Conservation (phyloP, 2,888 invertebrate species). For the Trichopria drosophilae region DNA sequence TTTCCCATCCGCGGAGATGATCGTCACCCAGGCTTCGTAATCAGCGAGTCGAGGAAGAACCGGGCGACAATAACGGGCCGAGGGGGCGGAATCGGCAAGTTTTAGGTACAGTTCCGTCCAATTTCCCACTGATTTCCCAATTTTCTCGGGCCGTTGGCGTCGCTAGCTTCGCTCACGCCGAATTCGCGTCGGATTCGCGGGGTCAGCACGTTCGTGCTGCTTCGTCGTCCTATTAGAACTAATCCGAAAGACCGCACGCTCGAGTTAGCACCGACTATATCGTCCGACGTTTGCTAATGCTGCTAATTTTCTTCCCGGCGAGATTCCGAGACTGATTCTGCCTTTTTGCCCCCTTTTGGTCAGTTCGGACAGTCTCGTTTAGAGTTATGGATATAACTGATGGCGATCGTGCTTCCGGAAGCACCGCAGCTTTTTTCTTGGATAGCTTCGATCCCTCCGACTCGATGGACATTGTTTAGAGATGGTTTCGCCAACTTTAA, state of each 20-base stretch:
- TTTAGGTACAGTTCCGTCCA: constrained; percentile 29
- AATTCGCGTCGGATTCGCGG: constrained; percentile 9
- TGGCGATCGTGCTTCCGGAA: constrained; percentile 29
- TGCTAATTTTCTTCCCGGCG: no score
- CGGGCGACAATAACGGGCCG: constrained; percentile 29
- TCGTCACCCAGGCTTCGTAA: no score
- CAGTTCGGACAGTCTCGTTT: constrained; percentile 24
- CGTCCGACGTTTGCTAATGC: neutral
- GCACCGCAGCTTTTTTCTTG: constrained; percentile 33
- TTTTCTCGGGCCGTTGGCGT: constrained; percentile 41
- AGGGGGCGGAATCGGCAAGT: constrained; percentile 9
- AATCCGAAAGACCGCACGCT: constrained; percentile 35
- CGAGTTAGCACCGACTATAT: neutral
- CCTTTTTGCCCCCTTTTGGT: no score
- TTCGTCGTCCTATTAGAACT: constrained; percentile 36
- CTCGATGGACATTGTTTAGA: no score
- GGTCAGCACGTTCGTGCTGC: constrained; percentile 17
- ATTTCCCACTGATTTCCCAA: constrained; percentile 47
- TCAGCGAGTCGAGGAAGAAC: no score
- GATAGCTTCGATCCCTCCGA: no score
- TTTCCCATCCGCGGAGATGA: constrained; percentile 11
- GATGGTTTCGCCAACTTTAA: no score
- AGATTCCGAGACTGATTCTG: no score
- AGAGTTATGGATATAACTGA: constrained; percentile 12
- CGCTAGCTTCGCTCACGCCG: constrained; percentile 8